phyloP scores from a whole-genome alignment of 2,797 vertebrate species.

The Valencia hispanica region DNA sequence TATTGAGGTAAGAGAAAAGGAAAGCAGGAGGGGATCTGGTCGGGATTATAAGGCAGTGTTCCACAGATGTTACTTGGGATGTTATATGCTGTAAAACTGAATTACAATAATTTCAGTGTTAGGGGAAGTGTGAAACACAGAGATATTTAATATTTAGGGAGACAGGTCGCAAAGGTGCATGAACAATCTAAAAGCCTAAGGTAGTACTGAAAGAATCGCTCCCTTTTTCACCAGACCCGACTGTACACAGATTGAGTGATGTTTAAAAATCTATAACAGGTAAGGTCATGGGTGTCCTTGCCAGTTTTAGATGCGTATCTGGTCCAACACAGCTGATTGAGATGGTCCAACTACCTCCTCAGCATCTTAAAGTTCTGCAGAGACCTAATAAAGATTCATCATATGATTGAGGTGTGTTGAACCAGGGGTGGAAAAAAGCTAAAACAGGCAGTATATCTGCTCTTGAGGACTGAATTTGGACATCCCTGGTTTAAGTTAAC shows the following conservation, averaged over 20 bases:
- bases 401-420: no score
- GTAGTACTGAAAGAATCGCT: not conserved
- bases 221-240: not conserved
- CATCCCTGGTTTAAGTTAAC: not conserved
- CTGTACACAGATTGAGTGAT: not conserved
- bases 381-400: no score
- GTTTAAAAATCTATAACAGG: not conserved
- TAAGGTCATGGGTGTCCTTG: no score
- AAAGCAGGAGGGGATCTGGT: not conserved
- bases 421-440: no score
- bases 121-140: not conserved
- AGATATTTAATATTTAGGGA: not conserved
- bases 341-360: no score
- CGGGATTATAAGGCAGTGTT: not conserved
- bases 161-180: not conserved
- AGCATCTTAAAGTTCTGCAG: no score
- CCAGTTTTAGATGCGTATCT: no score
- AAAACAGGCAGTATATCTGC: no score
- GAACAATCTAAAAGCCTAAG: no score
- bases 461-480: no score
- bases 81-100: not conserved
- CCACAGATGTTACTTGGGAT: not conserved
- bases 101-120: not conserved
- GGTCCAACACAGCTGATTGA: no score
- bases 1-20: not conserved